phyloP scores from a whole-genome alignment of 2,888 invertebrate genomes.

The Oscheius sp. region DNA sequence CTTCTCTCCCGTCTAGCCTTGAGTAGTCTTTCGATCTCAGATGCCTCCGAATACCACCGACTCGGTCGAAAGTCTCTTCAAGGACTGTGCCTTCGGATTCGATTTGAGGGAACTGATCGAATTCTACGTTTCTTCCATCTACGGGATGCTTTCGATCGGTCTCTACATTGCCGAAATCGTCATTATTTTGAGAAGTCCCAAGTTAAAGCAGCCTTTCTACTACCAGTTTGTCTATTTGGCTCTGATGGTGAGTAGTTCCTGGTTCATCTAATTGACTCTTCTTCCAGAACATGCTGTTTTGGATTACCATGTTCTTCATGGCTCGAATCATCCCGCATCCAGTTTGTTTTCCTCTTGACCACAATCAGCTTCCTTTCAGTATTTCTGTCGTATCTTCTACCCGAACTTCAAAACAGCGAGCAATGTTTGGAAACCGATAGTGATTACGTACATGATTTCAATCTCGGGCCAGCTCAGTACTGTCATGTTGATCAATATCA shows the following conservation, averaged over 20 bases:
- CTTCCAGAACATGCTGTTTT: slow-evolving; percentile 6
- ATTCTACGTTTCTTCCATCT: not conserved
- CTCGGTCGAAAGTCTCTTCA: slow-evolving; percentile 9
- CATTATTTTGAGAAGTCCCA: not conserved
- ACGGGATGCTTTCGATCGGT: not conserved
- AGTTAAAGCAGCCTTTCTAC: slow-evolving; percentile 20
- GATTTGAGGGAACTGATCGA: not conserved
- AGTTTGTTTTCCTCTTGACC: not conserved
- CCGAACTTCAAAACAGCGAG: slow-evolving; percentile 1
- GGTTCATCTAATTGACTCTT: not conserved
- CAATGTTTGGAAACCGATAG: not conserved
- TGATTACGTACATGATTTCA: not conserved
- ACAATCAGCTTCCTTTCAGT: not conserved
- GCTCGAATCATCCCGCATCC: slow-evolving; percentile 2
- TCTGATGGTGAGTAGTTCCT: slow-evolving; percentile 4
- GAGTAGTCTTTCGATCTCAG: not conserved
- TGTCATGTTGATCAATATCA: slow-evolving; percentile 19
- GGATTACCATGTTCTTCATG: slow-evolving; percentile 13
- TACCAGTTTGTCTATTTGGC: slow-evolving; percentile 15
- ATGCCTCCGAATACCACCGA: not conserved
- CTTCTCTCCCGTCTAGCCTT: not conserved
- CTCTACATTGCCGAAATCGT: slow-evolving; percentile 1
- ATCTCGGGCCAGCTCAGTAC: not conserved
- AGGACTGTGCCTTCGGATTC: slow-evolving; percentile 14
- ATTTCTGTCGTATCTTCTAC: slow-evolving; percentile 16